Evolutionary conservation across 2,888 invertebrate genomes (phyloP), one percentile per base, ranked within the genome.

Genomic region (Pyrochroa serraticornis): DNA sequence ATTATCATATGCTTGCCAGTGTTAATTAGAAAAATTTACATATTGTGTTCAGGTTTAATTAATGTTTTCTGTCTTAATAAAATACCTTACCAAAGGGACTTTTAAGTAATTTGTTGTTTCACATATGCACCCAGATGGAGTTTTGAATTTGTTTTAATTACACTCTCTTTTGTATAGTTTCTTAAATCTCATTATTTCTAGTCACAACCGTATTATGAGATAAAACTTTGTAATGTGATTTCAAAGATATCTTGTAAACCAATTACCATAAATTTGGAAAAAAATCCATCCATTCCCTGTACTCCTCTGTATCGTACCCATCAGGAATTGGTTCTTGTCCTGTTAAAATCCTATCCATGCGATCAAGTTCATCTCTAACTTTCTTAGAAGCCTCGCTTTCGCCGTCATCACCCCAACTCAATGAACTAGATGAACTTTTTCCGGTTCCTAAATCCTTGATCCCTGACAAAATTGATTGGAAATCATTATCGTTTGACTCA

Each of bases 181-280:
- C n/a, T n/a, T n/a, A n/a, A n/a, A n/a, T n/a, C n/a, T n/a, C n/a
- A n/a, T n/a, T n/a, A n/a, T n/a, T n/a, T n/a, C n/a, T n/a, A n/a
- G n/a, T n/a, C n/a, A n/a, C n/a, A n/a, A n/a, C n/a, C n/a, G n/a
- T n/a, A n/a, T n/a, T n/a, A n/a, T n/a, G n/a, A n/a, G n/a, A 0
- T 10, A 34, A 7, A 9, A 3, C n/a, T 13, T 13, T 6, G 32
- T 45, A 1, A 31, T 5, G 1, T 7, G 9, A 38, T 8, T 8
- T 13, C 6, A 13, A n/a, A n/a, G n/a, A n/a, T n/a, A n/a, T n/a
- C n/a, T n/a, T n/a, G n/a, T n/a, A n/a, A n/a, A n/a, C n/a, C n/a
- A n/a, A 47, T 57, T 72, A 85, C 85, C 84, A 82, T 66, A 86
- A 78, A 66, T 83, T 83, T 61, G 85, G 85, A 76, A 85, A 85